These are phyloP conservation scores for Thecocarcelia acutangulata DNA, from an alignment of 2,888 invertebrate genomes.

Conservation along the genomic window DNA sequence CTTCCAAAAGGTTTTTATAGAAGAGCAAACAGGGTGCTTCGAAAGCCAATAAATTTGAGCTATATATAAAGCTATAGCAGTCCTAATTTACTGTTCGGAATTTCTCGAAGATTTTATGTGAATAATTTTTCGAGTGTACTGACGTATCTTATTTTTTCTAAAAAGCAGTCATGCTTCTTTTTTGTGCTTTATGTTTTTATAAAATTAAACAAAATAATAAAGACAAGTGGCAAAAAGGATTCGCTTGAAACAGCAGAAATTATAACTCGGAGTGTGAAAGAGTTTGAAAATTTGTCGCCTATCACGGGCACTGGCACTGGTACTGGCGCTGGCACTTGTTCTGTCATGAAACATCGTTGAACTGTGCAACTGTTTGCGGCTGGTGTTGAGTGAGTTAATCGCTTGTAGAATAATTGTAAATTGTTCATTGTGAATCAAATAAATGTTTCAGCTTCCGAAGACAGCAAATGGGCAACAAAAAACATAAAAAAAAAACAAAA, in stretches of 20 bases:
- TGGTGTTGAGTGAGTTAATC: conserved; percentile 64
- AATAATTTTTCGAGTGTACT: conserved; percentile 56
- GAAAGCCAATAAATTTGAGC: too few species aligned
- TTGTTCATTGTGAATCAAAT: conserved; percentile 53
- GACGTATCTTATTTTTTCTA: conserved; percentile 9
- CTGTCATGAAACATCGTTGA: conserved; percentile 33
- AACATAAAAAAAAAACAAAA: too few species aligned
- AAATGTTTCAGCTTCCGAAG: conserved; percentile 23
- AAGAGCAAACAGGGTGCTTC: too few species aligned
- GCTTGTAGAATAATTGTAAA: conserved; percentile 59
- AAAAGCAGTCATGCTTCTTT: conserved; percentile 15
- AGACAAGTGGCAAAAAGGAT: conserved; percentile 46
- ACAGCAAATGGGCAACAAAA: background rate
- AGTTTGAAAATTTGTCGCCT: conserved; percentile 52
- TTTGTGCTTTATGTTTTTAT: conserved; percentile 49
- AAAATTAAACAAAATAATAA: conserved; percentile 69
- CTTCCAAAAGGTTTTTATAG: too few species aligned
- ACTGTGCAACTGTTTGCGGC: conserved; percentile 26
- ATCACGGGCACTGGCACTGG: conserved; percentile 15
- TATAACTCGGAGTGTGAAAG: conserved; percentile 51
- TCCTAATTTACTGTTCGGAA: too few species aligned
- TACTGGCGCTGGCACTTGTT: conserved; percentile 5
- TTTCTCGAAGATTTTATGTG: too few species aligned
- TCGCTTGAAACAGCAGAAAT: conserved; percentile 41
- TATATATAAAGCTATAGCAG: too few species aligned